Percentiles rank a stretch among this genome's conserved stretches.
These are phyloP conservation scores for Hartigia nigra DNA, from an alignment of 2,888 invertebrate genomes.

Conservation along the genomic window DNA sequence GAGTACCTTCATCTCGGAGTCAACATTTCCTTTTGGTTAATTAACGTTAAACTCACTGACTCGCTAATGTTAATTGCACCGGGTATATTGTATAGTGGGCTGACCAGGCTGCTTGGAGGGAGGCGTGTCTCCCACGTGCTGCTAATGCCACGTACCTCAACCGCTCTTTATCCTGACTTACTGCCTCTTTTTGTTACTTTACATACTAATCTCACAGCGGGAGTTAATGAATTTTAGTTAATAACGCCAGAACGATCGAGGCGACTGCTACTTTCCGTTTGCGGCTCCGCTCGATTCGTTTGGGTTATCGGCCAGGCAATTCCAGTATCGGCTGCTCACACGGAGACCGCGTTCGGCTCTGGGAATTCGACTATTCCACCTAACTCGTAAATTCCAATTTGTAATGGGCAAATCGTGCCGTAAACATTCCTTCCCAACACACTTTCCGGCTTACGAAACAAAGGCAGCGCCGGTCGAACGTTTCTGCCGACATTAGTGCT, in stretches of 20 bases:
- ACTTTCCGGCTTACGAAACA: conserved; percentile 3
- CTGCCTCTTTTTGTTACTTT: conserved; percentile 36
- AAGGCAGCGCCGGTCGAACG: neutral
- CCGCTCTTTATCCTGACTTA: conserved; percentile 28
- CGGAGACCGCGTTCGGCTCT: neutral
- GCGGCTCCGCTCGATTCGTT: conserved; percentile 1
- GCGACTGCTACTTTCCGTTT: neutral
- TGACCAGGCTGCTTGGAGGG: conserved; percentile 43
- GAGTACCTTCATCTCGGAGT: conserved; percentile 8
- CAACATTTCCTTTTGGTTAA: conserved; percentile 41
- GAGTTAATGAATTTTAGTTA: conserved; percentile 37
- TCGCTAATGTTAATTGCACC: conserved; percentile 53
- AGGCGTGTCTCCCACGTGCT: conserved; percentile 49
- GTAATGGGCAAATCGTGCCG: conserved; percentile 10
- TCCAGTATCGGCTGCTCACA: conserved; percentile 6
- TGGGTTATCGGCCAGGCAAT: conserved; percentile 19
- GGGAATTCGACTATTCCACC: conserved; percentile 2
- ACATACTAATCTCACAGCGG: conserved; percentile 36
- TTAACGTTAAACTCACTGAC: conserved; percentile 53
- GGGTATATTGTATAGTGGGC: conserved; percentile 10
- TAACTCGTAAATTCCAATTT: conserved; percentile 9
- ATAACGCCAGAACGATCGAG: conserved; percentile 24
- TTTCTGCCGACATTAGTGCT: neutral
- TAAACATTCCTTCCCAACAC: conserved; percentile 5
- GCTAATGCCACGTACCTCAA: conserved; percentile 33